Evolutionary conservation across 1,140 invertebrate species (phyloP).

Genomic region (Drosophila ananassae): DNA sequence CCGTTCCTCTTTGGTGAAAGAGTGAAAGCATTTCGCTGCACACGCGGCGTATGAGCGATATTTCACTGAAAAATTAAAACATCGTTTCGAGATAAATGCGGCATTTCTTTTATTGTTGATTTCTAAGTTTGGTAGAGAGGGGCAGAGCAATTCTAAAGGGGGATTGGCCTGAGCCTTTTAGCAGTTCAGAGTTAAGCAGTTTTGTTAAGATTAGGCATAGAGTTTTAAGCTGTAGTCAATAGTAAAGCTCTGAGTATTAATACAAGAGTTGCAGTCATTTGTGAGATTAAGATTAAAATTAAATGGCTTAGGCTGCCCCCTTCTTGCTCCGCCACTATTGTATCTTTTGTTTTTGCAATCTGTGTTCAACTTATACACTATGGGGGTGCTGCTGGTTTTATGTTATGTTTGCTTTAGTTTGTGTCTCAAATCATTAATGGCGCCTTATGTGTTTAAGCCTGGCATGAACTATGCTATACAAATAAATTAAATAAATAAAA

Average conservation of each 20-base stretch:
- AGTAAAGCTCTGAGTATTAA: conserved; percentile 75
- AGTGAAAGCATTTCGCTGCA: conserved; percentile 75
- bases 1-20: conserved; percentile 68
- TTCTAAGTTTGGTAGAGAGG: conserved; percentile 26
- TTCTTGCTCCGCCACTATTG: neutral
- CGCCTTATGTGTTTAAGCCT: conserved; percentile 56
- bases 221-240: conserved; percentile 28
- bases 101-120: conserved; percentile 49
- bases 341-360: conserved; percentile 1
- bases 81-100: conserved; percentile 70
- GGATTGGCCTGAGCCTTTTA: conserved; percentile 17
- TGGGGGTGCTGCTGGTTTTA: conserved; percentile 9
- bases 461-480: conserved; percentile 71
- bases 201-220: conserved; percentile 28
- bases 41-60: conserved; percentile 72
- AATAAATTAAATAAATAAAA: conserved; percentile 83
- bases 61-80: conserved; percentile 40
- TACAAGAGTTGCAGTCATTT: conserved; percentile 61
- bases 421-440: conserved; percentile 32
- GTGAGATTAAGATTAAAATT: conserved; percentile 50
- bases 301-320: conserved; percentile 22
- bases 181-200: conserved; percentile 41
- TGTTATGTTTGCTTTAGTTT: conserved; percentile 1
- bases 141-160: conserved; percentile 3
- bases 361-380: conserved; percentile 53